Base-by-base conservation (phyloP, 2,797 vertebrate species). In the Avahi laniger region DNA sequence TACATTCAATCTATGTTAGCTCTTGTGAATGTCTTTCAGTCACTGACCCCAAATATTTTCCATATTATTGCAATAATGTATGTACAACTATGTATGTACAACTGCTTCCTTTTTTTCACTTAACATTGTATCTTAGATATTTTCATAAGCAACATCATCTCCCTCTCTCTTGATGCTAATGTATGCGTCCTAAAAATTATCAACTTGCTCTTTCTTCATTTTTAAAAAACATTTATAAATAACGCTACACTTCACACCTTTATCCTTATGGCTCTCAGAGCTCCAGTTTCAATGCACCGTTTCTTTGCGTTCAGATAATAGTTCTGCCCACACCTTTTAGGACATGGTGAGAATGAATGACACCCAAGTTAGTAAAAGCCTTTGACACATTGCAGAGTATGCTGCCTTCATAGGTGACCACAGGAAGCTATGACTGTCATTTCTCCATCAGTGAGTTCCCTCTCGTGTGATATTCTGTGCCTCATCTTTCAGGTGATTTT, bases 401-500 rank as follows among this genome's bases (percentile, higher is more conserved):
- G 35, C 14, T 59, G 52, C 48, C 24, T 63, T 72, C 17, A n/a
- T 28, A 48, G 18, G 41, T 22, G 26, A 70, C 63, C 52, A 0
- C 28, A 8, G 46, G 78, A 82, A 94, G 35, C 9, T 30, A 35
- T 4, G 13, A 50, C 46, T 81, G 50, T 61, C 38, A 1, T 46
- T 84, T 91, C 76, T 46, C 26, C 35, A 20, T 41, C 67, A 30
- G 5, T 46, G 59, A 41, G 26, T 81, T 92, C 43, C 69, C n/a
- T 88, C 46, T 30, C 1, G 24, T 26, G 14, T 14, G 9, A 57
- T 83, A 38, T 26, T 54, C 70, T 65, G 50, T 14, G 35, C 33
- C 28, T 95, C 33, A 4, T 35, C 82, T 89, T 95, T 72, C 38
- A 46, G 48, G 12, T 46, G 69, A 9, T 85, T 91, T 92, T 92